Percentiles rank a stretch among this genome's conserved stretches.
Evolutionary conservation across 2,888 invertebrate genomes (phyloP).

Genomic region (Sphaeridia pumilis): DNA sequence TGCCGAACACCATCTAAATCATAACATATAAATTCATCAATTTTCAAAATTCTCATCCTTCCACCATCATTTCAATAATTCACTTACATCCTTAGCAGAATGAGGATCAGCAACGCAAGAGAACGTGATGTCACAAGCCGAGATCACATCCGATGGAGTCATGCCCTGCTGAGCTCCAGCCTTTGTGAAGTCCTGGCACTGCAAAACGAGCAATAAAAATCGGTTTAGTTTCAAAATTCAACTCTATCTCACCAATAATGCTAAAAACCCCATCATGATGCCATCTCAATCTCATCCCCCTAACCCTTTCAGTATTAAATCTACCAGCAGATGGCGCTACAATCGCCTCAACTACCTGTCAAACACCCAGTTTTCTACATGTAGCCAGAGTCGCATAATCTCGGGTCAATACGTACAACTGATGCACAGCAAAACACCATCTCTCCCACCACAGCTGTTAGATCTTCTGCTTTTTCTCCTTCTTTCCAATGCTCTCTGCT

Average conservation of each 20-base stretch:
- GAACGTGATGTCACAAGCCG: slow-evolving; percentile 84
- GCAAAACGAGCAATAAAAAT: slow-evolving; percentile 20
- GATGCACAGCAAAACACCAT: no score
- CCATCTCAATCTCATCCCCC: no score
- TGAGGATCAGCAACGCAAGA: slow-evolving; percentile 89
- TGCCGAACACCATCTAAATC: slow-evolving; percentile 80
- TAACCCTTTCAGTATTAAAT: no score
- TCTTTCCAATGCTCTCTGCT: no score
- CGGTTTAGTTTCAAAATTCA: not conserved
- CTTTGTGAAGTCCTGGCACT: slow-evolving; percentile 74
- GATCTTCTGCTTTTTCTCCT: no score
- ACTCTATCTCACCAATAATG: not conserved
- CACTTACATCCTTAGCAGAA: slow-evolving; percentile 79
- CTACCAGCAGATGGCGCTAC: no score
- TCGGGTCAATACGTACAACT: no score
- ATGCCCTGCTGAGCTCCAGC: slow-evolving; percentile 74
- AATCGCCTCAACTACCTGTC: no score
- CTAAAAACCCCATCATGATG: no score
- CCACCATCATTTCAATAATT: not conserved
- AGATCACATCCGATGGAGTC: slow-evolving; percentile 85
- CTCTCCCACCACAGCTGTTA: no score
- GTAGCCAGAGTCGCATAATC: no score
- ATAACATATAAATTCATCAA: not conserved
- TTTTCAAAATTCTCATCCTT: not conserved
- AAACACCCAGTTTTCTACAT: no score